Base-by-base conservation (phyloP, 2,113 vertebrate species). In the Nothoprocta pentlandii region DNA sequence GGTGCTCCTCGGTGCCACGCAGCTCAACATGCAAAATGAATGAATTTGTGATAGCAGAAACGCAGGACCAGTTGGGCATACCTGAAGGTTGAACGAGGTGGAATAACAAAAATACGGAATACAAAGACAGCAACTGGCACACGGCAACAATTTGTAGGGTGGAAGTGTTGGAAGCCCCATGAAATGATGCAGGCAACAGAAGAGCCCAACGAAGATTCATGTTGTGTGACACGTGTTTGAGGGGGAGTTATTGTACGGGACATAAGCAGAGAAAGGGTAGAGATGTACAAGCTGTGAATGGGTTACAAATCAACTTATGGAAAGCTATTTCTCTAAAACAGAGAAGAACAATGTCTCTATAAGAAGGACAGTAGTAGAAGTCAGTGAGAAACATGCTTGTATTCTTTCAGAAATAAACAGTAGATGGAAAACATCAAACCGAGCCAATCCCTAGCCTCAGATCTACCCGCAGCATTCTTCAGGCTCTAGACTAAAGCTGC, bases 341-440 rank as follows among this genome's bases (percentile, higher is more conserved):
- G 5, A 70, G 13, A 69, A 87, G 47, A 85, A 92, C 1, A 2
- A 0, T 30, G 28, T 30, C 36, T 80, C 46, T 25, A 68, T 78
- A 89, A 91, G 63, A 79, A 53, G 19, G 17, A 67, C 17, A 74
- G 25, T 6, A 80, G 32, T 87, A 34, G 53, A 89, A 92, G 25
- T 19, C 84, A 67, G 69, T 82, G 42, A 73, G 62, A 87, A 87
- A 84, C 49, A 79, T 54, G 47, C 41, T 66, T n/a, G 66, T 82
- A 78, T 41, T 94, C 92, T 92, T 49, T 69, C 74, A 79, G 83
- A 92, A 95, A 71, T 61, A 81, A 92, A 80, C 51, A 84, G 49
- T 68, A 77, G 95, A 87, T 85, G 59, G 67, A 85, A 76, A 77
- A 89, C 25, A 15, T 78, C 47, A 87, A 85, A 58, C 12, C 28